These are phyloP conservation scores for Cheilosia variabilis DNA, from an alignment of 2,888 invertebrate genomes.

Conservation along the genomic window DNA sequence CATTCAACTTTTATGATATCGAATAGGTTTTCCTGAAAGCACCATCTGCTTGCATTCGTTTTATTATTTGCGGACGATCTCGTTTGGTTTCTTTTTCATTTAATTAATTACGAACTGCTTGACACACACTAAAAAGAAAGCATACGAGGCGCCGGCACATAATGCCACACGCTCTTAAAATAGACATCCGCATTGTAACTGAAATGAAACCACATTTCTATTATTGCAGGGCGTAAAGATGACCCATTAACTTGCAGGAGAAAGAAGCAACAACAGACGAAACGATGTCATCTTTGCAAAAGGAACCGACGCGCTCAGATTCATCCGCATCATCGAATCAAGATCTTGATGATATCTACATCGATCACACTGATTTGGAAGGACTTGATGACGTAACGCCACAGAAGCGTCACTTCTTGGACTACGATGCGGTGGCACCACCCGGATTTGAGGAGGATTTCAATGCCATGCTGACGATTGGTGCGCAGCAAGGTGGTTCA, in stretches of 20 bases:
- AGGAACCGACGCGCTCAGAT: slow-evolving; percentile 62
- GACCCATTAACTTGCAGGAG: slow-evolving; percentile 49
- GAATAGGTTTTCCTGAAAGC: slow-evolving; percentile 19
- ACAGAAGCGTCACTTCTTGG: slow-evolving; percentile 86
- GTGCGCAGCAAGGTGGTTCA: slow-evolving; percentile 41
- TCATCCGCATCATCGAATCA: slow-evolving; percentile 70
- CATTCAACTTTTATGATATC: slow-evolving; percentile 18
- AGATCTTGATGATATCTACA: slow-evolving; percentile 69
- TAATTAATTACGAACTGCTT: slow-evolving; percentile 38
- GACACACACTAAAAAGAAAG: slow-evolving; percentile 44
- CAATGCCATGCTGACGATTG: slow-evolving; percentile 73
- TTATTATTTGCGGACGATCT: slow-evolving; percentile 28
- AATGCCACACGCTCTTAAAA: slow-evolving; percentile 43
- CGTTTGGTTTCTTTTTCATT: slow-evolving; percentile 30
- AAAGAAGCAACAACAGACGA: slow-evolving; percentile 7
- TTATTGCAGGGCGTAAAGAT: slow-evolving; percentile 68
- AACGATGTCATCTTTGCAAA: slow-evolving; percentile 66
- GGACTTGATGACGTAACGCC: slow-evolving; percentile 81
- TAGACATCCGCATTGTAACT: slow-evolving; percentile 53
- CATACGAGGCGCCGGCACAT: slow-evolving; percentile 24
- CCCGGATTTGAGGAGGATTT: slow-evolving; percentile 83
- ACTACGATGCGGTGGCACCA: slow-evolving; percentile 86
- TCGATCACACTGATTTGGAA: slow-evolving; percentile 68
- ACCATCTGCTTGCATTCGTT: slow-evolving; percentile 32
- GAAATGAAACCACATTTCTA: slow-evolving; percentile 39